Conservation (phyloP, 2,888 invertebrate genomes). For the Deroplatys truncata region DNA sequence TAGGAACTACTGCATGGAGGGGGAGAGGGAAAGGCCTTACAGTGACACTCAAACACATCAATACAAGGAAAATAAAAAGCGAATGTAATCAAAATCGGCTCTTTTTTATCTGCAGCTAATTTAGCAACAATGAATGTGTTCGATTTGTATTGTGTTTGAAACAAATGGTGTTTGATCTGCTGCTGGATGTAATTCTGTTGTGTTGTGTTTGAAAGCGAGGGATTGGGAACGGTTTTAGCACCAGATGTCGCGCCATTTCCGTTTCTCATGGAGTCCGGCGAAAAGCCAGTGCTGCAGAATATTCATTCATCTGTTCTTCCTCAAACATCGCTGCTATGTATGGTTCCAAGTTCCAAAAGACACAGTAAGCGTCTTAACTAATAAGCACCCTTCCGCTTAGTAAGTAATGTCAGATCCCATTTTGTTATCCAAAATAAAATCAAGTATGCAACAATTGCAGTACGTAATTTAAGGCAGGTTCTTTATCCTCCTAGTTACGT, state of each 20-base stretch:
- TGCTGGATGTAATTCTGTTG: not conserved
- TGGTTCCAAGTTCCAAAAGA: too few species aligned
- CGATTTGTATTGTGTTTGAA: not conserved
- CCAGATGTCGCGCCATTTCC: not conserved
- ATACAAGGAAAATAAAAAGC: not conserved
- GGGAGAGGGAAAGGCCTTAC: not conserved
- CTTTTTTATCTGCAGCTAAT: not conserved
- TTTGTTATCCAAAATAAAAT: too few species aligned
- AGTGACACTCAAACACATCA: not conserved
- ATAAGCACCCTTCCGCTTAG: too few species aligned
- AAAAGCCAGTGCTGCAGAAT: not conserved
- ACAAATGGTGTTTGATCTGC: not conserved
- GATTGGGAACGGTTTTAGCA: not conserved
- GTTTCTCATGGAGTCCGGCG: not conserved
- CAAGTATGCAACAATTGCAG: too few species aligned
- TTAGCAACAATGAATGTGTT: not conserved
- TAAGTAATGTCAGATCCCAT: too few species aligned
- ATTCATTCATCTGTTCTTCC: not conserved
- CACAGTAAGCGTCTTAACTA: too few species aligned
- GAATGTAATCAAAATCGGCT: not conserved
- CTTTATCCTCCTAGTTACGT: too few species aligned
- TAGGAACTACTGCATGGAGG: not conserved
- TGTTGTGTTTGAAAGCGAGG: not conserved
- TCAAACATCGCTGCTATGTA: too few species aligned
- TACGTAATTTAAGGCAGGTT: too few species aligned